Conservation (phyloP, 2,797 vertebrate species). For the Argentina silus region DNA sequence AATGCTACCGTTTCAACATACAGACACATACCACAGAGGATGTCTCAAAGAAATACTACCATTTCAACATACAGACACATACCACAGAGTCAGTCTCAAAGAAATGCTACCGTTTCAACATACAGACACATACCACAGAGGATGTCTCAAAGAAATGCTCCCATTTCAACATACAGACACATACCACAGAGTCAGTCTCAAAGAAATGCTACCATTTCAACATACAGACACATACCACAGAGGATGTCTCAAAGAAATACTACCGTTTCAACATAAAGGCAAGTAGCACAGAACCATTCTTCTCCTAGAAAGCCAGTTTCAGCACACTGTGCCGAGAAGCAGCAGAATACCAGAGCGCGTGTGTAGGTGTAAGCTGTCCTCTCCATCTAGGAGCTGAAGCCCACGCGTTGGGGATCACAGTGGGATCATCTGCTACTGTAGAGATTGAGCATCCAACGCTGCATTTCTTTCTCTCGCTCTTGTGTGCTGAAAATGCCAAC, state of each 20-base stretch:
- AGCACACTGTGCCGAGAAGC: conserved; percentile 26
- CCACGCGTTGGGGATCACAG: conserved; percentile 60
- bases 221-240: too few relatives aligned
- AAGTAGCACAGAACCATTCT: too few relatives aligned
- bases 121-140: too few relatives aligned
- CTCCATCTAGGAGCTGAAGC: conserved; percentile 47
- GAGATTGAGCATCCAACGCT: too few relatives aligned
- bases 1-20: too few relatives aligned
- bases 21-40: too few relatives aligned
- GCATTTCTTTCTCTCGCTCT: too few relatives aligned
- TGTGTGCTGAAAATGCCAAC: too few relatives aligned
- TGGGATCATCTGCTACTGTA: conserved; percentile 58
- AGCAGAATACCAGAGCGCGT: conserved; percentile 51
- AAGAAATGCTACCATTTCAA: conserved; percentile 19
- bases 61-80: neutral
- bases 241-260: too few relatives aligned
- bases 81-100: neutral
- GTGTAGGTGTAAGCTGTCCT: conserved; percentile 68
- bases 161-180: neutral
- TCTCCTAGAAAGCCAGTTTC: neutral
- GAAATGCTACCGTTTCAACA: conserved; percentile 18
- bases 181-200: neutral
- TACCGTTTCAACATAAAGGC: too few relatives aligned
- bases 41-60: too few relatives aligned
- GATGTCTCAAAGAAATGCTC: too few relatives aligned